Base-by-base conservation (phyloP, 2,888 invertebrate species). In the Hipparchia sbordonii region DNA sequence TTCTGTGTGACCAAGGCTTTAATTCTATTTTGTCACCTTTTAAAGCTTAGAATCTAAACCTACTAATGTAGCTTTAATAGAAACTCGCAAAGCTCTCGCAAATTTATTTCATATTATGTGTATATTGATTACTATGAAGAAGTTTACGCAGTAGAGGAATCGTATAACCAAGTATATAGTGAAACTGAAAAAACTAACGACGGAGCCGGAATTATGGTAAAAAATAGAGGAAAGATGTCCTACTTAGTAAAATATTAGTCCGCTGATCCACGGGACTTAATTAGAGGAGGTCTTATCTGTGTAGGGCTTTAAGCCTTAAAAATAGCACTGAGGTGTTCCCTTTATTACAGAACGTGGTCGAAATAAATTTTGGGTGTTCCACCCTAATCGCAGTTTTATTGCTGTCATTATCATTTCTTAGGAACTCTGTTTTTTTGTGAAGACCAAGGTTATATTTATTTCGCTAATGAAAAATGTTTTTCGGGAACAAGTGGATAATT, bases 311-410 rank as follows among this genome's bases (percentile, higher is more conserved):
- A 61, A 69, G 69, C 69, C 69, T 69, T 69, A 61, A 69, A 69
- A 69, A 69, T 69, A 61, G 61, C 51, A 61, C 52, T 60, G 68
- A 59, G 68, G 68, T 69, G 69, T 61, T 52, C 69, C 60, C 52
- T 68, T 57, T 69, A 69, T 72, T 69, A 54, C 69, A 60, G 69
- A 65, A 72, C 72, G 70, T 57, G 61, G 62, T 57, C 56, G 67
- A 72, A 74, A 74, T 74, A 72, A 67, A 72, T 72, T 72, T 72
- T 10, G 62, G 65, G 10, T 61, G 57, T 69, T 69, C 69, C 71
- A n/a, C 74, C 74, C 76, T 77, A 78, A 77, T 78, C 77, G 77
- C 75, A 75, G 75, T 77, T 76, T 77, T 78, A 78, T 78, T 76
- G 74, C 77, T 77, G 76, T 69, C 69, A 69, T 69, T 69, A 69